A percentile compares a stretch with the other conserved stretches of the same genome.
phyloP scores from a whole-genome alignment of 92 coral and sea anemone genomes.

The Porites divaricata region DNA sequence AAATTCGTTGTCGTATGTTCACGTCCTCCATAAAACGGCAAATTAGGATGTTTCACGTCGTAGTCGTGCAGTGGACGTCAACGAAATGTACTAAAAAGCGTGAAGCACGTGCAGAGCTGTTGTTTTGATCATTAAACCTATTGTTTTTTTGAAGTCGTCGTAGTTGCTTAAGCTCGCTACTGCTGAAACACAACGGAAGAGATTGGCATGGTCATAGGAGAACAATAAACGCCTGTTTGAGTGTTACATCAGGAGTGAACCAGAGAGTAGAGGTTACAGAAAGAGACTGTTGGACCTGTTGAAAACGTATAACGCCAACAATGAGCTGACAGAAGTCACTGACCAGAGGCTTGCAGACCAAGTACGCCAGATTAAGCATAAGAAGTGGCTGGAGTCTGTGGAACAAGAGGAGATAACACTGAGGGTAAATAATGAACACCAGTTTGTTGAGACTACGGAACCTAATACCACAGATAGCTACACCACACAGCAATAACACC shows the following conservation, averaged over 20 bases:
- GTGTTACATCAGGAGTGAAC: slow-evolving; percentile 25
- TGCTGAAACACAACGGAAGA: slow-evolving; percentile 16
- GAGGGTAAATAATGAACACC: slow-evolving; percentile 31
- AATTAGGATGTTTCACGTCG: no score
- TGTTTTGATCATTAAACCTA: no score
- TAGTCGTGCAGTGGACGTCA: no score
- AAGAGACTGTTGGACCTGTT: not conserved
- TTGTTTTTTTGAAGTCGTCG: no score
- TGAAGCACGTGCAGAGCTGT: no score
- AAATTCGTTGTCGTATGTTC: no score
- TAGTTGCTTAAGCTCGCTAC: no score
- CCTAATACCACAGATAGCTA: slow-evolving; percentile 14
- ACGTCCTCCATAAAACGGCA: no score
- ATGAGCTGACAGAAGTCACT: no score
- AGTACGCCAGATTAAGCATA: not conserved
- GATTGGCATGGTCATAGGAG: no score
- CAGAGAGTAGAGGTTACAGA: no score
- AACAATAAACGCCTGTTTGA: slow-evolving; percentile 24
- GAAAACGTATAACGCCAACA: not conserved
- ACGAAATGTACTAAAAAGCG: no score
- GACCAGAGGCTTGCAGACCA: not conserved
- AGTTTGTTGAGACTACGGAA: slow-evolving; percentile 19
- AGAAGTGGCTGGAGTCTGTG: slow-evolving; percentile 9
- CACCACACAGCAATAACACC: slow-evolving; percentile 28
- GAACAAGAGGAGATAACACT: slow-evolving; percentile 24